These are phyloP conservation scores for Hycleus phaleratus DNA, from an alignment of 1,140 invertebrate genomes.

Conservation along the genomic window DNA sequence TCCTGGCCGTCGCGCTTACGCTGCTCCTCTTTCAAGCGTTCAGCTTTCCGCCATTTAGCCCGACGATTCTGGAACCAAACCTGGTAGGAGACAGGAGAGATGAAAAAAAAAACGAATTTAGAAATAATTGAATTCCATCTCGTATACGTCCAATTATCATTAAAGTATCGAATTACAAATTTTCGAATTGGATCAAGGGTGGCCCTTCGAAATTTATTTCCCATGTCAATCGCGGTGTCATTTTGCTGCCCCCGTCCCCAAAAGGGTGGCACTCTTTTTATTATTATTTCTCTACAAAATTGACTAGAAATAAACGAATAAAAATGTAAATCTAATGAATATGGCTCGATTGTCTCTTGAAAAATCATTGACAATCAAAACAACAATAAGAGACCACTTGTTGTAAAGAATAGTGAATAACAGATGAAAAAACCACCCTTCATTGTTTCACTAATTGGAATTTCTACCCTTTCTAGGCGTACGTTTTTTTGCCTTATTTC, in stretches of 20 bases:
- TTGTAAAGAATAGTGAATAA: too few relatives aligned
- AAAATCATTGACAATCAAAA: too few relatives aligned
- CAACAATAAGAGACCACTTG: too few relatives aligned
- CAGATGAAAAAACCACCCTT: too few relatives aligned
- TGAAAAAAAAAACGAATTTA: slow-evolving; percentile 23
- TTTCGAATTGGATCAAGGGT: slow-evolving; percentile 3
- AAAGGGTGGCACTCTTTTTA: slow-evolving; percentile 14
- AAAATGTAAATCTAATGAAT: too few relatives aligned
- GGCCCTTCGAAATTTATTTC: slow-evolving; percentile 8
- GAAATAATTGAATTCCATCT: too few relatives aligned
- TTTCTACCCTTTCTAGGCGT: too few relatives aligned
- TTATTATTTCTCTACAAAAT: too few relatives aligned
- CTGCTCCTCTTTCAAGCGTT: slow-evolving; percentile 83
- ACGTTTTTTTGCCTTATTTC: too few relatives aligned
- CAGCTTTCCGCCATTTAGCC: slow-evolving; percentile 90
- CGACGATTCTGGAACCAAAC: slow-evolving; percentile 93
- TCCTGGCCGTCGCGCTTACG: slow-evolving; percentile 69
- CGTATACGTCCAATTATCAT: slow-evolving; percentile 2
- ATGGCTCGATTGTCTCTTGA: too few relatives aligned
- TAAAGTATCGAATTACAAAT: slow-evolving; percentile 7
- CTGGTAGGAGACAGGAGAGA: slow-evolving; percentile 41
- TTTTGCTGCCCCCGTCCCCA: not conserved
- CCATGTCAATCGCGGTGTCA: slow-evolving; percentile 13
- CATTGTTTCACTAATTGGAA: too few relatives aligned
- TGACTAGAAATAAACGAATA: too few relatives aligned